Percentiles rank a stretch among this genome's conserved stretches.
Conservation (phyloP, 2,888 invertebrate genomes). For the Lasiommata megera region DNA sequence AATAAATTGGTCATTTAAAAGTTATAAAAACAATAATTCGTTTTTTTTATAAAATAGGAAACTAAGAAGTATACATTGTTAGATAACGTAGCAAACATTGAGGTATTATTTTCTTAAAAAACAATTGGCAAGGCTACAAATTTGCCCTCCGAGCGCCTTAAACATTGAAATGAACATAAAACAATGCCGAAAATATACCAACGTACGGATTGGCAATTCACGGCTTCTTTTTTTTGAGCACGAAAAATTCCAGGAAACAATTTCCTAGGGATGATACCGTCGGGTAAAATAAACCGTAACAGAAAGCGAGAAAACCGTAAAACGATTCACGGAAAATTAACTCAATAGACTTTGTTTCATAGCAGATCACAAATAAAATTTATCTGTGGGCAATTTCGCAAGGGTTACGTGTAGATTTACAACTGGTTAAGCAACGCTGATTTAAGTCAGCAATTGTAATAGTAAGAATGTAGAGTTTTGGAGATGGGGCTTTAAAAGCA, state of each 20-base stretch:
- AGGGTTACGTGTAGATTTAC: too few relatives aligned
- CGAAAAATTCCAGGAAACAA: conserved; percentile 68
- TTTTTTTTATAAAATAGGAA: too few relatives aligned
- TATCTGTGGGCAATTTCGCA: not conserved
- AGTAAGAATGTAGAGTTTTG: too few relatives aligned
- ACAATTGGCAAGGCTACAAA: conserved; percentile 25
- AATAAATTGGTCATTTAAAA: too few relatives aligned
- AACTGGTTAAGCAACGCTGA: too few relatives aligned
- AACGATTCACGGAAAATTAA: conserved; percentile 74
- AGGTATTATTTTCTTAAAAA: conserved; percentile 20
- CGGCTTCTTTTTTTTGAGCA: conserved; percentile 54
- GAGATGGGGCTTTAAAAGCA: too few relatives aligned
- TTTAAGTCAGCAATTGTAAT: too few relatives aligned
- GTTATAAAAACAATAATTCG: too few relatives aligned
- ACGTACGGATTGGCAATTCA: conserved; percentile 38
- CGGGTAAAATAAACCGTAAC: conserved; percentile 74
- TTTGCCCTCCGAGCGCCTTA: conserved; percentile 27
- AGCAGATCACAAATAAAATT: conserved; percentile 25
- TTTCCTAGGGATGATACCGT: conserved; percentile 72
- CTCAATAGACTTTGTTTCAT: conserved; percentile 50
- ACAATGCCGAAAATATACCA: conserved; percentile 30
- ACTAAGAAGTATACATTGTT: too few relatives aligned
- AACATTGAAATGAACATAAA: conserved; percentile 34
- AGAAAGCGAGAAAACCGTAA: conserved; percentile 67
- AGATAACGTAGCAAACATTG: not conserved